Percentiles rank a stretch among this genome's conserved stretches.
phyloP scores from a whole-genome alignment of 2,113 vertebrate species.

The Dicerorhinus sumatrensis region DNA sequence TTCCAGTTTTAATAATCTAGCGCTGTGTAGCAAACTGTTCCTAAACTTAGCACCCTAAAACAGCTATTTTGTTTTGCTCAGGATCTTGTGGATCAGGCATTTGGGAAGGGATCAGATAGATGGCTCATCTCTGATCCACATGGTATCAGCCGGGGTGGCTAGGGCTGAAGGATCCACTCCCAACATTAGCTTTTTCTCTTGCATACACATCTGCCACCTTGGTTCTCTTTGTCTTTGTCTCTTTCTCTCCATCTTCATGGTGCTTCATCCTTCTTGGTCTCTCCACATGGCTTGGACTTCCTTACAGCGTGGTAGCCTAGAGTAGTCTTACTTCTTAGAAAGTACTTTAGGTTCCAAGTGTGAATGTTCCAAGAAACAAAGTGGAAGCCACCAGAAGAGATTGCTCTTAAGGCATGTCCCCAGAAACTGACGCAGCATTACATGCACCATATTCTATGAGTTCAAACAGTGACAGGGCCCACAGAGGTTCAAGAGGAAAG shows the following conservation, averaged over 20 bases:
- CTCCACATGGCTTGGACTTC: background rate
- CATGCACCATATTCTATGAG: background rate
- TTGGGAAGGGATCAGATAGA: background rate
- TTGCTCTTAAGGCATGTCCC: background rate
- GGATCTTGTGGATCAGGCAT: background rate
- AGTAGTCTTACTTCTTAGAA: background rate
- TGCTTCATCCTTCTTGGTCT: background rate
- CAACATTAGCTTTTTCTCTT: background rate
- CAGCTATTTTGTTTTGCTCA: background rate
- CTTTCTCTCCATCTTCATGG: too few relatives aligned
- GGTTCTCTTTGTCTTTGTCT: background rate
- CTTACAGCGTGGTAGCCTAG: background rate
- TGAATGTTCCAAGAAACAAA: background rate
- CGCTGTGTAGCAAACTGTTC: background rate
- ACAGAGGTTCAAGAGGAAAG: background rate
- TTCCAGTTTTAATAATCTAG: background rate
- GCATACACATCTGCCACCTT: accelerated
- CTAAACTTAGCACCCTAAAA: background rate
- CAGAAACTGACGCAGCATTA: background rate
- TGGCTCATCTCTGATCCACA: background rate
- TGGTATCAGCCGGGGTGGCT: background rate
- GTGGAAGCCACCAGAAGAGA: background rate
- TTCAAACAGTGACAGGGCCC: background rate
- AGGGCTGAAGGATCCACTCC: background rate
- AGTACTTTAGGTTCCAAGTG: background rate